Conservation (phyloP, 2,888 invertebrate species). For the Hirudinaria manillensis region DNA sequence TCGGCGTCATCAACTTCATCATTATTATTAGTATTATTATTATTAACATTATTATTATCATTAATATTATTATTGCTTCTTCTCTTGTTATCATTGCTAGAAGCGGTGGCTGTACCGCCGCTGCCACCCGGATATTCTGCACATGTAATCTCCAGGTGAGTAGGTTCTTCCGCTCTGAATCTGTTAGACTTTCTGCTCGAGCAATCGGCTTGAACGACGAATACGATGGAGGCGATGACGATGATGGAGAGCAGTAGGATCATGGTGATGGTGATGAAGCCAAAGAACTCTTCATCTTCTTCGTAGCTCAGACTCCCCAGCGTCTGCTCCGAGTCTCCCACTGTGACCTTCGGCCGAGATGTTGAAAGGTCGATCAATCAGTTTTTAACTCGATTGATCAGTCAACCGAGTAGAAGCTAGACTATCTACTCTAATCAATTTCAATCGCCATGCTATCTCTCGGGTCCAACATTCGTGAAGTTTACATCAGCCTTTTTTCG, state of each 20-base stretch:
- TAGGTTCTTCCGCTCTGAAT: not conserved
- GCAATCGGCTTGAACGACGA: not conserved
- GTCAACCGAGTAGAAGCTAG: too few relatives aligned
- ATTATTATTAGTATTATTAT: not conserved
- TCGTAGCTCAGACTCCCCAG: slow-evolving; percentile 1
- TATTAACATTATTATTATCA: not conserved
- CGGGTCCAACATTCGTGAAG: not conserved
- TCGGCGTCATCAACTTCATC: not conserved
- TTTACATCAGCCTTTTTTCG: too few relatives aligned
- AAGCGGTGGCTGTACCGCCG: not conserved
- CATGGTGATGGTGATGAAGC: not conserved
- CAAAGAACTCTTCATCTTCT: not conserved
- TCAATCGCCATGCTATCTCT: too few relatives aligned
- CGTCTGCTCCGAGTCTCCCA: not conserved
- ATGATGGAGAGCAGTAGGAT: not conserved
- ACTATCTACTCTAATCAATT: too few relatives aligned
- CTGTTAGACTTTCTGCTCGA: not conserved
- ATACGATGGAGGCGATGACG: not conserved
- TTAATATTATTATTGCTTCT: not conserved
- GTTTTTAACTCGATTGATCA: too few relatives aligned
- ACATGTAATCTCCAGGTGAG: too few relatives aligned
- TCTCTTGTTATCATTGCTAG: not conserved
- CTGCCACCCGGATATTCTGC: not conserved
- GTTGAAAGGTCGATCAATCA: too few relatives aligned
- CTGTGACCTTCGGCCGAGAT: not conserved